These are phyloP conservation scores for Diglossa cyanea DNA, from an alignment of 2,797 vertebrate genomes.

Conservation along the genomic window DNA sequence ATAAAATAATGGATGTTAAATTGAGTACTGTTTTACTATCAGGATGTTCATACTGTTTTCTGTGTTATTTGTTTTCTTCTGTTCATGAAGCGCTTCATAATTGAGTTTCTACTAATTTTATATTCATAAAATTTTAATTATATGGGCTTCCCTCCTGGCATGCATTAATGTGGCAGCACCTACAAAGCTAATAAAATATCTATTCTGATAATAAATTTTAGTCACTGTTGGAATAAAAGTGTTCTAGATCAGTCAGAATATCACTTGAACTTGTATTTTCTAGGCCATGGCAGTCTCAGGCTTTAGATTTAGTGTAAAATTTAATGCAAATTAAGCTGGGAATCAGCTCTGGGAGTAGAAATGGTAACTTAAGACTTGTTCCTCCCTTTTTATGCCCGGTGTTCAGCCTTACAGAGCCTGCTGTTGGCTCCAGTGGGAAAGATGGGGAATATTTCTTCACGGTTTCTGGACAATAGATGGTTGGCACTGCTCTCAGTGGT, in stretches of 20 bases:
- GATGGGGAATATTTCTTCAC: neutral
- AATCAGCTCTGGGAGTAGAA: neutral
- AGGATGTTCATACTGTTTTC: neutral
- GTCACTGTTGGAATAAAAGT: neutral
- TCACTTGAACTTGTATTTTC: neutral
- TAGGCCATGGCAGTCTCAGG: neutral
- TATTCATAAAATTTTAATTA: slow-evolving; percentile 11
- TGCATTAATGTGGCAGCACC: neutral
- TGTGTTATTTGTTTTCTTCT: neutral
- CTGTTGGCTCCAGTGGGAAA: neutral
- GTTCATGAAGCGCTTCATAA: neutral
- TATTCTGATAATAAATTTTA: neutral
- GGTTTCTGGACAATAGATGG: neutral
- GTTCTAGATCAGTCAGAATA: neutral
- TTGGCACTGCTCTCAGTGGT: neutral
- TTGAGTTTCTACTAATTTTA: neutral
- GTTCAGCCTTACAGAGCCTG: neutral
- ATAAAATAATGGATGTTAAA: neutral
- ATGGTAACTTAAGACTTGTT: neutral
- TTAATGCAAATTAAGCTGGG: neutral
- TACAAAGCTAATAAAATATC: neutral
- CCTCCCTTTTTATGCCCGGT: neutral
- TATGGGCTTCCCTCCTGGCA: neutral
- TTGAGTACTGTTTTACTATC: neutral
- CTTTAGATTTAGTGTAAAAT: neutral